Evolutionary conservation across 2,797 vertebrate genomes (phyloP).

Genomic region (Phrynocephalus vlangalii): DNA sequence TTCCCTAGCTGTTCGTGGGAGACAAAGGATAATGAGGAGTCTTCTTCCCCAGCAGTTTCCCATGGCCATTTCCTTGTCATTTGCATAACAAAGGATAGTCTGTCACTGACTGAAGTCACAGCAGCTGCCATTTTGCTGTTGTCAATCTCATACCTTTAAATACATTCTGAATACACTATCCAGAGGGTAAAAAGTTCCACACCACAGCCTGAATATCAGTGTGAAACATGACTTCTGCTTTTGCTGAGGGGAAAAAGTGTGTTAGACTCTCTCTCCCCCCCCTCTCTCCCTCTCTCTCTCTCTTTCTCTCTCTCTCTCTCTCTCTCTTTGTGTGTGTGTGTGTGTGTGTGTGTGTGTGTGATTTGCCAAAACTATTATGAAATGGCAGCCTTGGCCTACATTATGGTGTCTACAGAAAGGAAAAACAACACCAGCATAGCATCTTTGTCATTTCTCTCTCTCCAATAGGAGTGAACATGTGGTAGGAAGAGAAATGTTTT

Average conservation of each 20-base stretch:
- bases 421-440: background rate
- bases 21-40: background rate
- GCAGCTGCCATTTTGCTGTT: background rate
- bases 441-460: background rate
- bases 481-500: constrained; percentile 65
- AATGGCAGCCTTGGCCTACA: background rate
- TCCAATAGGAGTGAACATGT: constrained; percentile 60
- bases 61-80: background rate
- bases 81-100: background rate
- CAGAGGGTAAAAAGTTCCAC: too few species aligned
- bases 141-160: background rate
- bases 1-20: background rate
- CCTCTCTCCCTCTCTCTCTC: too few species aligned
- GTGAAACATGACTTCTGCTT: background rate
- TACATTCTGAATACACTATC: background rate
- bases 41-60: background rate
- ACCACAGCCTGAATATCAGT: background rate
- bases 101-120: background rate
- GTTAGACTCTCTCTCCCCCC: too few species aligned
- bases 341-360: too few species aligned
- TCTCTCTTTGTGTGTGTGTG: too few species aligned
- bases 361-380: background rate
- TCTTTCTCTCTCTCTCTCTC: too few species aligned
- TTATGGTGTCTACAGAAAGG: background rate
- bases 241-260: background rate